These are phyloP conservation scores for Sturnus vulgaris DNA, from an alignment of 2,113 vertebrate species.

Conservation along the genomic window DNA sequence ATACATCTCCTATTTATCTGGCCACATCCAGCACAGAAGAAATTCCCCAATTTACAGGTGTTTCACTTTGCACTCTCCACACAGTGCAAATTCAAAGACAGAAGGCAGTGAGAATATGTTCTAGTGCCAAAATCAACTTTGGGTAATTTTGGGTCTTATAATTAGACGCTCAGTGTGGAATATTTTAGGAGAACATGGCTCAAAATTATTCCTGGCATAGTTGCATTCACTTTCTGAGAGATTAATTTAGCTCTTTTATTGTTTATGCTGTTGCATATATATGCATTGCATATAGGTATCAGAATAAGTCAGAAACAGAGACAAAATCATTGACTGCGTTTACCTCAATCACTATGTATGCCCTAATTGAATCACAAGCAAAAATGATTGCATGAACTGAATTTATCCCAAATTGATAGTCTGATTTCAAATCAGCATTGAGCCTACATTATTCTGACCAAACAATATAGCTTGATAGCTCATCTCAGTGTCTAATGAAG, in stretches of 20 bases:
- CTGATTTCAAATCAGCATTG: slow-evolving; percentile 39
- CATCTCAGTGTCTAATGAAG: slow-evolving; percentile 39
- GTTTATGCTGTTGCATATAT: not conserved
- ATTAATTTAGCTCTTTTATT: slow-evolving; percentile 32
- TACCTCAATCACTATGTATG: not conserved
- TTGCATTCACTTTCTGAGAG: not conserved
- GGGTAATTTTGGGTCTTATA: not conserved
- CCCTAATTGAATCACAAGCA: slow-evolving; percentile 47
- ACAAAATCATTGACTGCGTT: slow-evolving; percentile 3
- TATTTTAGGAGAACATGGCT: slow-evolving; percentile 18
- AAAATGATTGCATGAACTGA: slow-evolving; percentile 42
- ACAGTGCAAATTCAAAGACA: not conserved
- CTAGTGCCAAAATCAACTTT: not conserved
- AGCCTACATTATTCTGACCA: slow-evolving; percentile 52
- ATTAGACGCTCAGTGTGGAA: not conserved
- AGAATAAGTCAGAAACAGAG: not conserved
- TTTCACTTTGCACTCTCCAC: not conserved
- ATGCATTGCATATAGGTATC: not conserved
- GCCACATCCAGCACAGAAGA: not conserved
- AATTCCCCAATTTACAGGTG: not conserved
- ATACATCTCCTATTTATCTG: not conserved
- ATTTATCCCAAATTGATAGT: slow-evolving; percentile 15
- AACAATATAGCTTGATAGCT: slow-evolving; percentile 57
- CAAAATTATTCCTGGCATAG: not conserved
- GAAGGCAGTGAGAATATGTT: not conserved